These are phyloP conservation scores for Sebastes melanostomus DNA, from an alignment of 2,797 vertebrate species.

Conservation along the genomic window DNA sequence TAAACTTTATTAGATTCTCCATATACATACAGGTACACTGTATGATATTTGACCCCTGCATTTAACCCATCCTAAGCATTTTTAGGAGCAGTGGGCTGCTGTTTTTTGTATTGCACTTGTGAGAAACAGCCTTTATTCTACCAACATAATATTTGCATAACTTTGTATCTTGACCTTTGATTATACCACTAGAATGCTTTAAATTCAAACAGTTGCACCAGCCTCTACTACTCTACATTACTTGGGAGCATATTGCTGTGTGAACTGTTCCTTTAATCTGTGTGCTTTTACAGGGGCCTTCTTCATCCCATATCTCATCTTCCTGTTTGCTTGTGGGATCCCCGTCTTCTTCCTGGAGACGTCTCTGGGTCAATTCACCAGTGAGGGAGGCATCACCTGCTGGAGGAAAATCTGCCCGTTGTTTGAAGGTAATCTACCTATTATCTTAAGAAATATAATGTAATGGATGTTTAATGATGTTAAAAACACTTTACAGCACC, in stretches of 20 bases:
- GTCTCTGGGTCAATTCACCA: slow-evolving; percentile 93
- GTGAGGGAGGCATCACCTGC: slow-evolving; percentile 92
- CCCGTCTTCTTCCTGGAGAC: slow-evolving; percentile 95
- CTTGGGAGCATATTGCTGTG: not conserved
- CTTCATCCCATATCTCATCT: slow-evolving; percentile 98
- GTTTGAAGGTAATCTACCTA: slow-evolving; percentile 88
- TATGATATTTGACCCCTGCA: too few species aligned
- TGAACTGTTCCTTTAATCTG: not conserved
- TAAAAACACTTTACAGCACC: not conserved
- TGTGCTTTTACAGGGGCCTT: slow-evolving; percentile 88
- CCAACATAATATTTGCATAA: not conserved
- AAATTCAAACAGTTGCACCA: not conserved
- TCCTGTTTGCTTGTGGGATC: slow-evolving; percentile 97
- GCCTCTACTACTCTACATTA: not conserved
- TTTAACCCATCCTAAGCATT: too few species aligned
- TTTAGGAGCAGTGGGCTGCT: too few species aligned
- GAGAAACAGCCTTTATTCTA: too few species aligned
- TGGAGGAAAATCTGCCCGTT: slow-evolving; percentile 95
- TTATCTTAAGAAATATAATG: not conserved
- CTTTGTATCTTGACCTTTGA: not conserved
- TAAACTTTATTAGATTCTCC: too few species aligned
- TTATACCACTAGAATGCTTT: not conserved
- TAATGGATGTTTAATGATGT: not conserved
- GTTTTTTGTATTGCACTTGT: not conserved
- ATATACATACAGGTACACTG: too few species aligned